Percentiles rank a stretch among this genome's conserved stretches.
Evolutionary conservation across 1,140 invertebrate species (phyloP).

Genomic region (Panulirus ornatus): DNA sequence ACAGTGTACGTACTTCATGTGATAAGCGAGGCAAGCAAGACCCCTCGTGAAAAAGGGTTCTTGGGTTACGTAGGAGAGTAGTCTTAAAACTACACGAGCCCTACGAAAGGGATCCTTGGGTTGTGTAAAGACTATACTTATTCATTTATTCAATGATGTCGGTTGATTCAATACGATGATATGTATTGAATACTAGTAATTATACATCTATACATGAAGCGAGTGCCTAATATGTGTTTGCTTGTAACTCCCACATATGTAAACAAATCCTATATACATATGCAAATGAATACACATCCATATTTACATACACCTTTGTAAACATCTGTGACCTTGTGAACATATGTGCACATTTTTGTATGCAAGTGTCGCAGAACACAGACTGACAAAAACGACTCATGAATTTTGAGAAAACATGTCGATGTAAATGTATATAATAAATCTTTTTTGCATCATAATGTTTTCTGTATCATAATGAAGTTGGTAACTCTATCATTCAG

Average conservation of each 20-base stretch:
- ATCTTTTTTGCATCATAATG: no score
- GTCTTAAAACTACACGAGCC: neutral
- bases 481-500: no score
- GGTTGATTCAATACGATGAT: neutral
- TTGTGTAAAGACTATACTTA: neutral
- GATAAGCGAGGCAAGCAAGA: no score
- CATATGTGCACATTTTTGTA: neutral
- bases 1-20: no score
- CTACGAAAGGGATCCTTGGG: neutral
- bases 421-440: slow-evolving; percentile 6
- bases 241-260: neutral
- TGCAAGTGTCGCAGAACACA: neutral
- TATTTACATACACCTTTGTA: no score
- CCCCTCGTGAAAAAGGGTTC: no score
- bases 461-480: no score
- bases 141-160: neutral
- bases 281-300: neutral
- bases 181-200: neutral
- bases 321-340: neutral
- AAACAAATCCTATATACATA: neutral
- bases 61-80: neutral
- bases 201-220: neutral
- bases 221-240: neutral
- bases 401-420: neutral
- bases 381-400: neutral